Evolutionary conservation across 2,797 vertebrate species (phyloP).

Genomic region (Masticophis lateralis): DNA sequence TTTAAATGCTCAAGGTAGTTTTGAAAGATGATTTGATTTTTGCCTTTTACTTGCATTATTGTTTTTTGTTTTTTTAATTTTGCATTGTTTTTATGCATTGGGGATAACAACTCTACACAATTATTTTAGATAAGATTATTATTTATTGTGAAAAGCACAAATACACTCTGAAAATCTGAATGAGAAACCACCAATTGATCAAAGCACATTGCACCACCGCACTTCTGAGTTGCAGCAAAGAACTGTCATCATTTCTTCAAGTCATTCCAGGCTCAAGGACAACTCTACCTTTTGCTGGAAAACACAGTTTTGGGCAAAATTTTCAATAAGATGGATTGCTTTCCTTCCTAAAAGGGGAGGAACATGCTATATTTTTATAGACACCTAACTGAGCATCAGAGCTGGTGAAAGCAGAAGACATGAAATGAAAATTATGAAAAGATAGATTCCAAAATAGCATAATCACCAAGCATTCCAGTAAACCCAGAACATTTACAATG

Average conservation of each 20-base stretch:
- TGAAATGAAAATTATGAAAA: slow-evolving; percentile 5
- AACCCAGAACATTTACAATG: slow-evolving; percentile 2
- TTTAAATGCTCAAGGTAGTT: not conserved
- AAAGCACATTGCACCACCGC: not conserved
- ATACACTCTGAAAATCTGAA: not conserved
- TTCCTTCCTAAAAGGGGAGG: not conserved
- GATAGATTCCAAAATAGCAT: not conserved
- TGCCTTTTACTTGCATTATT: not conserved
- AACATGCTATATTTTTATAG: not conserved
- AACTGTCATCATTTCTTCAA: not conserved
- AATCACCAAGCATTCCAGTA: not conserved
- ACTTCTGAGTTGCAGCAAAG: not conserved
- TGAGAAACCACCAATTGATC: not conserved
- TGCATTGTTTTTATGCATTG: not conserved
- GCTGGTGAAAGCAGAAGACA: not conserved
- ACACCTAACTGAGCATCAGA: not conserved
- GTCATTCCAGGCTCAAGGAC: not conserved
- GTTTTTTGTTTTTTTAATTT: not conserved
- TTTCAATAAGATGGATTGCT: not conserved
- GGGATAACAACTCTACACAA: not conserved
- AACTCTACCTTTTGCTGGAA: not conserved
- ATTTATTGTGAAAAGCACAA: not conserved
- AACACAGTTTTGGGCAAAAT: not conserved
- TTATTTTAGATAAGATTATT: not conserved
- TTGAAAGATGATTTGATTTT: not conserved